Percentiles rank a stretch among this genome's conserved stretches.
Conservation (phyloP, 2,113 vertebrate genomes). For the Narcine bancroftii region DNA sequence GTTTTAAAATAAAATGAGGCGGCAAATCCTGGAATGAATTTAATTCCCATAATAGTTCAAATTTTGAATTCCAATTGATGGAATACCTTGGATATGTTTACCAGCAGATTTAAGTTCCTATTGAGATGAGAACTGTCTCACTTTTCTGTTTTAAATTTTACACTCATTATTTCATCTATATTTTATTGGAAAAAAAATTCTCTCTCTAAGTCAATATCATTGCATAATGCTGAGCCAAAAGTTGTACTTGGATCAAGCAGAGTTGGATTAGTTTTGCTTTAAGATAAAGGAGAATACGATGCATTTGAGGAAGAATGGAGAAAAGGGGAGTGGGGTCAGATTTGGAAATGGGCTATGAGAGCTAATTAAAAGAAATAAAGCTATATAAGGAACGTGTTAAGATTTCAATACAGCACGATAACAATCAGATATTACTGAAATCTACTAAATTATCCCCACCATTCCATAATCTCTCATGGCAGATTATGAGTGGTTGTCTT, state of each 20-base stretch:
- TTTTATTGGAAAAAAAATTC: no score
- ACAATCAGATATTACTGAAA: no score
- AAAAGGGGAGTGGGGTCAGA: neutral
- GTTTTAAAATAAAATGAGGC: no score
- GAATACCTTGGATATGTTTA: neutral
- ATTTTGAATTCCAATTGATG: neutral
- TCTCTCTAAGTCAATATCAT: no score
- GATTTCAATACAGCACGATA: no score
- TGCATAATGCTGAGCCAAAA: neutral
- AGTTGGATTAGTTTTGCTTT: no score
- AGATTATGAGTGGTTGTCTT: neutral
- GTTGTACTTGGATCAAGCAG: neutral
- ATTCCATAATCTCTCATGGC: neutral
- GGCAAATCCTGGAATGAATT: no score
- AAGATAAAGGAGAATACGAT: neutral
- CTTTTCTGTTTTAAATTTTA: neutral
- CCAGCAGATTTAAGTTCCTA: neutral
- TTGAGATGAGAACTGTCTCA: neutral
- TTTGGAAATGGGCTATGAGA: no score
- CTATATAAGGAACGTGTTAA: no score
- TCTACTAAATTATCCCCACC: no score
- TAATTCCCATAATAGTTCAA: neutral
- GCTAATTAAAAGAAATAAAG: no score
- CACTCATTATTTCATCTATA: neutral
- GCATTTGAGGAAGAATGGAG: neutral